Evolutionary conservation across 2,888 invertebrate genomes (phyloP).

Genomic region (Autographa gamma): DNA sequence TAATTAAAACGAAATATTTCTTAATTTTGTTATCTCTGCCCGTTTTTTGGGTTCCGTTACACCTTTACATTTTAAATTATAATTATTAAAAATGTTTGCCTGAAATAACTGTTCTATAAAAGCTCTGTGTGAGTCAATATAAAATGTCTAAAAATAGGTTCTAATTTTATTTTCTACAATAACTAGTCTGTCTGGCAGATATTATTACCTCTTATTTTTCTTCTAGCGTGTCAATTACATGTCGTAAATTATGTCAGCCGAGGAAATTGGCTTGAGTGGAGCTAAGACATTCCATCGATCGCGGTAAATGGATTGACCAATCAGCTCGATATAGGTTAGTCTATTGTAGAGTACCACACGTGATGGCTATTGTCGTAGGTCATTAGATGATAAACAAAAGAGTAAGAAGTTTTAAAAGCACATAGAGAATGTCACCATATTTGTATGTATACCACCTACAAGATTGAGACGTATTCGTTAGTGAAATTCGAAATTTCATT

Average conservation of each 20-base stretch:
- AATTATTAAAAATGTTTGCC: too few relatives aligned
- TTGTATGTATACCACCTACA: too few relatives aligned
- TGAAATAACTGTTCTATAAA: too few relatives aligned
- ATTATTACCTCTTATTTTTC: not conserved
- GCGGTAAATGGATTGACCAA: constrained; percentile 1
- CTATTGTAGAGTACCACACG: not conserved
- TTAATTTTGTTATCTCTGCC: not conserved
- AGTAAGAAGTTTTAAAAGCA: not conserved
- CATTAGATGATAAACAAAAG: not conserved
- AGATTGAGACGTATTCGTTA: too few relatives aligned
- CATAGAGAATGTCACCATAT: too few relatives aligned
- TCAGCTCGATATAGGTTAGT: not conserved
- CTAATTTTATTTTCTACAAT: too few relatives aligned
- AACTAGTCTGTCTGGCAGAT: too few relatives aligned
- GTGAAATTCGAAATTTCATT: too few relatives aligned
- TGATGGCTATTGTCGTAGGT: not conserved
- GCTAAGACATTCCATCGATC: not conserved
- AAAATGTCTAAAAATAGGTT: too few relatives aligned
- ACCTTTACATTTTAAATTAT: too few relatives aligned
- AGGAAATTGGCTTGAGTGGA: not conserved
- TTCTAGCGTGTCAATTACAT: not conserved
- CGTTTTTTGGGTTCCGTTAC: too few relatives aligned
- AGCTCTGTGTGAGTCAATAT: too few relatives aligned
- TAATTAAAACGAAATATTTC: not conserved
- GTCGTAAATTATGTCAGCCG: not conserved